Percentiles rank a stretch among this genome's conserved stretches.
Conservation (phyloP, 2,888 invertebrate genomes). For the Ferdinandea cuprea region DNA sequence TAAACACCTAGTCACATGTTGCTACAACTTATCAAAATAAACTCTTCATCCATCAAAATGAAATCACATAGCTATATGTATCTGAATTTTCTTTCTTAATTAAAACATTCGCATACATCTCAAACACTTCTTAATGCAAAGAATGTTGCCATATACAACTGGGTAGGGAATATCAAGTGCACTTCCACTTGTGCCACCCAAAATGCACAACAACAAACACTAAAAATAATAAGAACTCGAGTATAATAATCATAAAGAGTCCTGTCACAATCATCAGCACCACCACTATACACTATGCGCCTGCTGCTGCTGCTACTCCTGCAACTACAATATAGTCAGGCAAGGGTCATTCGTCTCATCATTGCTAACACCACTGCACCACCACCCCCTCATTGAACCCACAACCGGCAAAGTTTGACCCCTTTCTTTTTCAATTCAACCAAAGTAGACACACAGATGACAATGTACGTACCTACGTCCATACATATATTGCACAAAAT, state of each 20-base stretch:
- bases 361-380: slow-evolving; percentile 9
- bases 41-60: slow-evolving; percentile 6
- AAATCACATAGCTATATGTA: slow-evolving; percentile 58
- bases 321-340: slow-evolving; percentile 39
- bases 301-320: too few relatives aligned
- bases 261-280: slow-evolving; percentile 66
- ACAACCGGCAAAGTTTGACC: slow-evolving; percentile 27
- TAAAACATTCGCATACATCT: slow-evolving; percentile 62
- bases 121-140: slow-evolving; percentile 29
- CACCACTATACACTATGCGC: slow-evolving; percentile 31
- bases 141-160: slow-evolving; percentile 6
- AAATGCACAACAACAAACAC: slow-evolving; percentile 67
- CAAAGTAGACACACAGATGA: slow-evolving; percentile 65
- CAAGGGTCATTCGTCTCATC: slow-evolving; percentile 72
- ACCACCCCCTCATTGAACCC: slow-evolving; percentile 51
- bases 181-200: slow-evolving; percentile 47
- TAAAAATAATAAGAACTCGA: slow-evolving; percentile 62
- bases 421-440: slow-evolving; percentile 62
- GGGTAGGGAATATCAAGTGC: slow-evolving; percentile 50
- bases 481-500: slow-evolving; percentile 42
- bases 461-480: slow-evolving; percentile 65
- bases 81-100: slow-evolving; percentile 47
- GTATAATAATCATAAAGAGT: slow-evolving; percentile 71
- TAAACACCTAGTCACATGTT: too few relatives aligned
- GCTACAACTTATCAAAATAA: background rate